Percentiles rank a stretch among this genome's conserved stretches.
Conservation (phyloP, 1,140 invertebrate species). For the Ruditapes philippinarum region DNA sequence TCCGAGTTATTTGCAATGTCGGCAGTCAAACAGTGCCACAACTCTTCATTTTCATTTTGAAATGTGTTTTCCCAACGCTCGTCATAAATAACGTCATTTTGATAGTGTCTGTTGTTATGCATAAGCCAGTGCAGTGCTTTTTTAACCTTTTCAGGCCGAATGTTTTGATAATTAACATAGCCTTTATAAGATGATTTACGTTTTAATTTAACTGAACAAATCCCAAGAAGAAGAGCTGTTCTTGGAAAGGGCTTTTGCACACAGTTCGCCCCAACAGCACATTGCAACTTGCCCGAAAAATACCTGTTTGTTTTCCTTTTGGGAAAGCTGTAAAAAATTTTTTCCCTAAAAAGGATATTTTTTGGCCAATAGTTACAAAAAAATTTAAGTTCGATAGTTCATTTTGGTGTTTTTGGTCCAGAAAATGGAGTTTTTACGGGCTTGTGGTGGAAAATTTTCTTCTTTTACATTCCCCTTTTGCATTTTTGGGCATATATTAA, state of each 20-base stretch:
- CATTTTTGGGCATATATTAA: too few relatives aligned
- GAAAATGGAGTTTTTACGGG: too few relatives aligned
- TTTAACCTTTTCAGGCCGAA: slow-evolving; percentile 14
- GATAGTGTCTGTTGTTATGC: slow-evolving; percentile 2
- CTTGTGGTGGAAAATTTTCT: too few relatives aligned
- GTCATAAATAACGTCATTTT: not conserved
- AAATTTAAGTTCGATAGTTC: too few relatives aligned
- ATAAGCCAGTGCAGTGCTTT: not conserved
- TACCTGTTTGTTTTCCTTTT: not conserved
- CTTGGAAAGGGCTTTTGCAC: not conserved
- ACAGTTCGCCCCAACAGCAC: slow-evolving; percentile 19
- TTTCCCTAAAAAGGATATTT: not conserved
- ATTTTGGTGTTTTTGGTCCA: too few relatives aligned
- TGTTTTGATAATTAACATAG: slow-evolving; percentile 17
- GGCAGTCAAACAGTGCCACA: not conserved
- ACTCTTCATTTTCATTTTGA: not conserved
- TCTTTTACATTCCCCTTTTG: too few relatives aligned
- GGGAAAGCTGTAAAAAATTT: not conserved
- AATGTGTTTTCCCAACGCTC: not conserved
- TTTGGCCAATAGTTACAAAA: too few relatives aligned
- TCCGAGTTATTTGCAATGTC: not conserved
- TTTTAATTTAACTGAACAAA: slow-evolving; percentile 30
- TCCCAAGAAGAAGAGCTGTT: not conserved
- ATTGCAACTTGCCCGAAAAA: not conserved
- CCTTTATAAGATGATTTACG: not conserved